Base-by-base conservation (phyloP, 1,140 invertebrate species). In the Drosophila lacertosa region DNA sequence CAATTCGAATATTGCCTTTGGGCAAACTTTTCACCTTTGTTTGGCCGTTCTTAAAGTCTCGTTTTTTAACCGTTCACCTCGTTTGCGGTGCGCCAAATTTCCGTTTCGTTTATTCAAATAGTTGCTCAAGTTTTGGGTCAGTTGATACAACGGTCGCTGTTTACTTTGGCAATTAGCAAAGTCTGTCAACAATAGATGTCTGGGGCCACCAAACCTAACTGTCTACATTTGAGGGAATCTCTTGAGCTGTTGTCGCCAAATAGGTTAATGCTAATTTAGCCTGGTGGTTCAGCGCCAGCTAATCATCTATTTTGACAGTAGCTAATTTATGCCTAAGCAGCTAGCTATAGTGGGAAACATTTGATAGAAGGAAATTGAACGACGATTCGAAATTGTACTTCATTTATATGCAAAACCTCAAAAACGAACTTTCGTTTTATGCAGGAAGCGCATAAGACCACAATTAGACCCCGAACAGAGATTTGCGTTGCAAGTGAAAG, bases 21-120 rank as follows among this genome's bases (percentile, higher is more conserved):
- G 20, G 20, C 37, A 63, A 54, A 45, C 44, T 63, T 35, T 29
- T 39, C 60, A 70, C 44, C 44, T 24, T 64, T 42, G 15, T 13
- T 20, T 37, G 40, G 6, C 39, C 10, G 26, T 53, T 11, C 45
- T 39, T 20, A 35, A 54, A 42, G 44, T 53, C 65, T 58, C 73
- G 69, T 69, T 84, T 65, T 48, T 62, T 74, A 66, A 60, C 68
- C 64, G 73, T 86, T 86, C 51, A 32, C 26, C 37, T 76, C 53
- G 26, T 66, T 68, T 77, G 69, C 22, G 39, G 47, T 65, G 81
- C 72, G 67, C 77, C 76, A 64, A 86, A 80, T 84, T 84, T 79
- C 72, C 81, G 78, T 83, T 84, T 83, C 44, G 54, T 80, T 76
- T 84, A 72, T 84, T 76, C 62, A 62, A 82, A 75, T 69, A 69